These are phyloP conservation scores for Homarus americanus DNA, from an alignment of 1,140 invertebrate genomes.

Conservation along the genomic window DNA sequence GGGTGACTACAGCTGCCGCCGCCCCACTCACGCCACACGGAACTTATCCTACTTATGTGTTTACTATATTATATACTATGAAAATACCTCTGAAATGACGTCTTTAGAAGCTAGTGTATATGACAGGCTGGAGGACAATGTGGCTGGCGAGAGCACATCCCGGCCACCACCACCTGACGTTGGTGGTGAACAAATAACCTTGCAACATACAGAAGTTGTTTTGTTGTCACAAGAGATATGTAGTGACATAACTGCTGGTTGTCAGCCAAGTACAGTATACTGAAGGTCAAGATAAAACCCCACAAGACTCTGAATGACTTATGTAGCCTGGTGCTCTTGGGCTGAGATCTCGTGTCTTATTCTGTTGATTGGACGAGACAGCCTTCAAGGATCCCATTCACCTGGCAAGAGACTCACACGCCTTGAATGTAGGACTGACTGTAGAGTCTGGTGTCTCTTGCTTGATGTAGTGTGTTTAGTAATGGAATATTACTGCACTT, in stretches of 20 bases:
- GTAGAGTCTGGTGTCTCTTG: neutral
- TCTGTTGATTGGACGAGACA: neutral
- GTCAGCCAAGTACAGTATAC: neutral
- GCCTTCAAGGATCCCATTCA: neutral
- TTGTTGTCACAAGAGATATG: neutral
- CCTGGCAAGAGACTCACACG: neutral
- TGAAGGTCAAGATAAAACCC: neutral
- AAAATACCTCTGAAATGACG: neutral
- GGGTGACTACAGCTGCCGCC: neutral
- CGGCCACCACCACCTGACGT: neutral
- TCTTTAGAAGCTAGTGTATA: neutral
- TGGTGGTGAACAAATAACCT: neutral
- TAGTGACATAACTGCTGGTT: neutral
- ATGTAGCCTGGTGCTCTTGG: neutral
- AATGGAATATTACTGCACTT: neutral
- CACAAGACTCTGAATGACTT: neutral
- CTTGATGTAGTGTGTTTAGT: constrained; percentile 18
- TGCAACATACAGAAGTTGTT: neutral
- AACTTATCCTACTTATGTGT: neutral
- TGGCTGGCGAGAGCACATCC: neutral
- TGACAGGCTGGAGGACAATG: neutral
- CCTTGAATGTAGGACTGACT: neutral
- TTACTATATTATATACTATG: neutral
- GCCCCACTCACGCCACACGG: neutral
- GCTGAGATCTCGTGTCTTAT: neutral